Evolutionary conservation across 2,888 invertebrate species (phyloP).

Genomic region (Bombylius discolor): DNA sequence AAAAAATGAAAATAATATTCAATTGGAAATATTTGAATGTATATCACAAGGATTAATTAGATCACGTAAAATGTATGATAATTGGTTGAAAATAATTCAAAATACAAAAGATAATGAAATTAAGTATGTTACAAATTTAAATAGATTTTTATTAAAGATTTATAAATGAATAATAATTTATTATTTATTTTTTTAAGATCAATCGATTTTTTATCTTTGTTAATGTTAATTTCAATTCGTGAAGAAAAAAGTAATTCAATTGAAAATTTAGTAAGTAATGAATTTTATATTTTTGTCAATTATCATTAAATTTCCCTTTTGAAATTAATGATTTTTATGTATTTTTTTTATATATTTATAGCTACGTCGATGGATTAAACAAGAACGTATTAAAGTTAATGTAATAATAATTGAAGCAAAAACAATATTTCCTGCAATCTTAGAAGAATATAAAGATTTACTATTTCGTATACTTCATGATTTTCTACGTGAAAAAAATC

Average conservation of each 20-base stretch:
- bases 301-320: no score
- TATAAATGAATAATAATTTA: no score
- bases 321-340: not conserved
- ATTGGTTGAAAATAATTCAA: slow-evolving; percentile 28
- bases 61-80: slow-evolving; percentile 29
- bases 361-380: slow-evolving; percentile 44
- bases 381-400: slow-evolving; percentile 44
- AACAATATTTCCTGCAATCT: slow-evolving; percentile 41
- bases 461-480: slow-evolving; percentile 45
- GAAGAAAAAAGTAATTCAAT: slow-evolving; percentile 47
- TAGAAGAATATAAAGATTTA: slow-evolving; percentile 43
- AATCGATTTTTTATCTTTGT: slow-evolving; percentile 52
- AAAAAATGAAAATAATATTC: slow-evolving; percentile 20
- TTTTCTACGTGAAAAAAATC: slow-evolving; percentile 41
- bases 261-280: slow-evolving; percentile 46
- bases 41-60: slow-evolving; percentile 27
- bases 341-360: slow-evolving; percentile 9
- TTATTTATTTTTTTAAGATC: slow-evolving; percentile 36
- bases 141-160: no score
- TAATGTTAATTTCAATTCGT: slow-evolving; percentile 49
- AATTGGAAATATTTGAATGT: slow-evolving; percentile 27
- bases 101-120: slow-evolving; percentile 12
- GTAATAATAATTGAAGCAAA: slow-evolving; percentile 42
- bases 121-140: not conserved
- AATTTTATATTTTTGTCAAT: not conserved